phyloP scores from a whole-genome alignment of 2,113 vertebrate species.

The Heterotilapia buettikoferi region DNA sequence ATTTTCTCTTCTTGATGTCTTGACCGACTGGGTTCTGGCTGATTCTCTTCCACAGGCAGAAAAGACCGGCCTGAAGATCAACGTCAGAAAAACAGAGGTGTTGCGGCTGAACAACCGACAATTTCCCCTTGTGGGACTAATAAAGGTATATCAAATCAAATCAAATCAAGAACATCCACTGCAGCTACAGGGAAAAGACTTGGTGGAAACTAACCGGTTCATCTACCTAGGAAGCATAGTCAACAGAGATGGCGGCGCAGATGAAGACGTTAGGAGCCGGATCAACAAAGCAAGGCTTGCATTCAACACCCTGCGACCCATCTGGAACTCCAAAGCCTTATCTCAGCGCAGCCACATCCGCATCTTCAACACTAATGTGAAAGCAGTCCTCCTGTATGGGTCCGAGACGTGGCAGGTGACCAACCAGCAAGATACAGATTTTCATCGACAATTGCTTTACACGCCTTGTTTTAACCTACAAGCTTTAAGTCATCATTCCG shows the following conservation, averaged over 20 bases:
- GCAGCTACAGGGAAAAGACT: not conserved
- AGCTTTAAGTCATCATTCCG: not conserved
- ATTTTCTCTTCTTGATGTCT: no score
- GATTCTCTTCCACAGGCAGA: not conserved
- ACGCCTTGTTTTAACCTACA: not conserved
- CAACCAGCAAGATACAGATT: not conserved
- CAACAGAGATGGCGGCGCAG: not conserved
- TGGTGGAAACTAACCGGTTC: not conserved
- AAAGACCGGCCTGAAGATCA: not conserved
- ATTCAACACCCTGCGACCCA: not conserved
- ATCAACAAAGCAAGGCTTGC: not conserved
- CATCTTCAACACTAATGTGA: not conserved
- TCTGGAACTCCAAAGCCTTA: not conserved
- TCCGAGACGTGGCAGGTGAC: not conserved
- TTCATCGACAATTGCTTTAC: not conserved
- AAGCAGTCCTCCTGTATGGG: not conserved
- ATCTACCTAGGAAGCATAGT: not conserved
- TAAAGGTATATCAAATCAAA: no score
- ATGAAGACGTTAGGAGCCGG: not conserved
- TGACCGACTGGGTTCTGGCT: no score
- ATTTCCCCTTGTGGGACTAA: no score
- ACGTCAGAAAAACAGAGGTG: not conserved
- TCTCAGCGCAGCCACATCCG: accelerated
- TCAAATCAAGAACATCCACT: no score
- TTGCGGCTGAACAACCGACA: not conserved